phyloP scores from a whole-genome alignment of 1,140 invertebrate genomes.

The Linepithema humile region DNA sequence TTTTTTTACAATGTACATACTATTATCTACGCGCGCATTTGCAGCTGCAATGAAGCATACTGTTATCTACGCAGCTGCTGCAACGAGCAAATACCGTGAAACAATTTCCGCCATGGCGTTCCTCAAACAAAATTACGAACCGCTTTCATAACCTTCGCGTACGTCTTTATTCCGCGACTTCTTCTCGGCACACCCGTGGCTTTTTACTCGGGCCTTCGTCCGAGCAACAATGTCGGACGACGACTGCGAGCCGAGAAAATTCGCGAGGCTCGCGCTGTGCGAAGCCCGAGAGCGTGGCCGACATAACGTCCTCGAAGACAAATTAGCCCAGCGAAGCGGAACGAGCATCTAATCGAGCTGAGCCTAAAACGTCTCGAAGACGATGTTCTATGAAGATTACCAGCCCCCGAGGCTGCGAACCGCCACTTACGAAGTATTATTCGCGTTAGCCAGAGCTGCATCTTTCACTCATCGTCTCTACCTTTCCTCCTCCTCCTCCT shows the following conservation, averaged over 20 bases:
- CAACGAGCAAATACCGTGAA: not conserved
- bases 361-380: constrained; percentile 58
- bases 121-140: constrained; percentile 21
- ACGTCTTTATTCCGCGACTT: constrained; percentile 30
- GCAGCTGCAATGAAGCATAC: not conserved
- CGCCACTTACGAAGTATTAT: constrained; percentile 59
- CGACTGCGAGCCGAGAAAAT: constrained; percentile 37
- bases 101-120: constrained; percentile 27
- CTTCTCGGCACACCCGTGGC: constrained; percentile 9
- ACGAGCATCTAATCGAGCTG: constrained; percentile 64
- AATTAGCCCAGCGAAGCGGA: constrained; percentile 70
- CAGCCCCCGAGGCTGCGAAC: constrained; percentile 44
- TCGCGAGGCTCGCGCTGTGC: constrained; percentile 49
- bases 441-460: constrained; percentile 38
- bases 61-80: not conserved
- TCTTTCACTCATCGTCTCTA: constrained; percentile 35
- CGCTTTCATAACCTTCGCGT: not conserved
- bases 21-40: not conserved
- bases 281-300: not conserved
- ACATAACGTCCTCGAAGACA: constrained; percentile 62
- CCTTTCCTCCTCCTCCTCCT: not conserved
- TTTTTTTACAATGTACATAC: too few species aligned
- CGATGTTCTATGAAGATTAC: constrained; percentile 66
- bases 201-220: constrained; percentile 47
- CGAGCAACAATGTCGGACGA: not conserved